A percentile compares a stretch with the other conserved stretches of the same genome.
Evolutionary conservation across 1,140 invertebrate genomes (phyloP).

Genomic region (Achatina immaculata): DNA sequence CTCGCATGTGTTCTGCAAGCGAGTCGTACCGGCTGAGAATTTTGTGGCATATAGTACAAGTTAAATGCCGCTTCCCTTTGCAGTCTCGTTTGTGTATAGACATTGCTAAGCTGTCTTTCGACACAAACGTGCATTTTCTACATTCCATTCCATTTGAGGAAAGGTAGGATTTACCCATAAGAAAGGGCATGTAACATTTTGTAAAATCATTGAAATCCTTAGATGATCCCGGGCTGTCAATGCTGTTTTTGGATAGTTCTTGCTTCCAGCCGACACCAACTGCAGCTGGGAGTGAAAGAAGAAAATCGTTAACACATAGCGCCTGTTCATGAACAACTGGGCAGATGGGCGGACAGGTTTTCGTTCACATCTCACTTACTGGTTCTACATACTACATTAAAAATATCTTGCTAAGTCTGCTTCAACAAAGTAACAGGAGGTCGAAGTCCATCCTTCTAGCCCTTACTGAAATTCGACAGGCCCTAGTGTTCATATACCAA

Average conservation of each 20-base stretch:
- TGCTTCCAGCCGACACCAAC: neutral
- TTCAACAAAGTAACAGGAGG: too few relatives aligned
- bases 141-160: slow-evolving; percentile 2
- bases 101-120: slow-evolving; percentile 11
- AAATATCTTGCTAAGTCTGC: too few relatives aligned
- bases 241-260: neutral
- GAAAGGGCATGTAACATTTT: neutral
- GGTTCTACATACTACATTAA: too few relatives aligned
- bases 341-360: neutral
- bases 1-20: slow-evolving; percentile 41
- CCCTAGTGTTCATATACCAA: too few relatives aligned
- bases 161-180: neutral
- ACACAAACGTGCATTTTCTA: slow-evolving; percentile 27
- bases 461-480: too few relatives aligned
- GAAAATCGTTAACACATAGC: slow-evolving; percentile 25
- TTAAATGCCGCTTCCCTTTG: slow-evolving; percentile 34
- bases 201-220: neutral
- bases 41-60: slow-evolving; percentile 27
- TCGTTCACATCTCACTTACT: too few relatives aligned
- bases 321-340: slow-evolving; percentile 15
- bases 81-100: slow-evolving; percentile 24
- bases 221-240: neutral
- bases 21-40: slow-evolving; percentile 35
- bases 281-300: slow-evolving; percentile 12
- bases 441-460: too few relatives aligned